A percentile compares a stretch with the other conserved stretches of the same genome.
These are phyloP conservation scores for Germaria angustata DNA, from an alignment of 2,888 invertebrate genomes.

Conservation along the genomic window DNA sequence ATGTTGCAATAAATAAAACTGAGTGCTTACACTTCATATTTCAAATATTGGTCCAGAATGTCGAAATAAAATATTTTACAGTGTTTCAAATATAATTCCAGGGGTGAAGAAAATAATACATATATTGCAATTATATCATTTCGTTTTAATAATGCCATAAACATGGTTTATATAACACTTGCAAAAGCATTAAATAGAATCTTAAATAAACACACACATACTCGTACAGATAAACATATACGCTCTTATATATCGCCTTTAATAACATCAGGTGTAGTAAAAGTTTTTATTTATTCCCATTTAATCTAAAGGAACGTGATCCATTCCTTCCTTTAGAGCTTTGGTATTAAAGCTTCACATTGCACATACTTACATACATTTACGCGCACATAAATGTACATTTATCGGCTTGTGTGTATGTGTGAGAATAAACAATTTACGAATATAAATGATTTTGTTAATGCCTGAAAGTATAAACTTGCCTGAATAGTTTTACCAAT, in stretches of 20 bases:
- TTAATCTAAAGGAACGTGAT: slow-evolving; percentile 59
- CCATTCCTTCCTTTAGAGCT: slow-evolving; percentile 30
- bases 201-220: neutral
- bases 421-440: no score
- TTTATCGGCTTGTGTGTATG: no score
- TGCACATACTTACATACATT: neutral
- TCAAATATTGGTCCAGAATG: no score
- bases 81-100: slow-evolving; percentile 22
- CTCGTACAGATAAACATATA: neutral
- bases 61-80: no score
- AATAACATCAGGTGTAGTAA: slow-evolving; percentile 21
- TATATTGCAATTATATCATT: slow-evolving; percentile 3
- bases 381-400: neutral
- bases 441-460: slow-evolving; percentile 11
- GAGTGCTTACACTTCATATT: no score
- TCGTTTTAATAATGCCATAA: neutral
- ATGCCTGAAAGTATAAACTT: slow-evolving; percentile 4
- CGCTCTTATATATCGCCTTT: no score
- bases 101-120: neutral
- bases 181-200: neutral
- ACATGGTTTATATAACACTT: neutral
- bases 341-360: slow-evolving; percentile 29
- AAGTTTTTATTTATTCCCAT: slow-evolving; percentile 29
- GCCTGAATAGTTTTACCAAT: neutral
- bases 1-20: no score